A percentile compares a stretch with the other conserved stretches of the same genome.
phyloP scores from a whole-genome alignment of 2,888 invertebrate species.

The Patella pellucida region DNA sequence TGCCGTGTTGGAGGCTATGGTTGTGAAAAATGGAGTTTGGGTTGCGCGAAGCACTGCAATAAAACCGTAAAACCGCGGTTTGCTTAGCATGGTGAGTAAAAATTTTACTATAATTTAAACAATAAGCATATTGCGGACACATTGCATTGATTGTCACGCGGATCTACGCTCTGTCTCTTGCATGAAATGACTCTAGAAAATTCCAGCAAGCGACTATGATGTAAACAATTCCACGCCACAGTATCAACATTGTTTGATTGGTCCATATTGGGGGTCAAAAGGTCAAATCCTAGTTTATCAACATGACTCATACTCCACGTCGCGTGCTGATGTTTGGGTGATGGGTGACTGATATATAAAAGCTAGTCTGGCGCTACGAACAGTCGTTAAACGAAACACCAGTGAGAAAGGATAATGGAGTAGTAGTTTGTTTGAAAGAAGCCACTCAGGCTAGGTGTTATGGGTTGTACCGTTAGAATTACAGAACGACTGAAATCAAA shows the following conservation, averaged over 20 bases:
- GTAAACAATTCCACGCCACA: conserved; percentile 5
- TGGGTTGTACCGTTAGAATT: not conserved
- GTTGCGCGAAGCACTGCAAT: too few species aligned
- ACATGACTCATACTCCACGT: conserved; percentile 8
- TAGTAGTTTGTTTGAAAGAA: not conserved
- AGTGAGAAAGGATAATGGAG: too few species aligned
- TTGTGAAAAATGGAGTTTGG: too few species aligned
- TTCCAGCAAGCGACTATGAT: not conserved
- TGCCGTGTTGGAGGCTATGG: conserved; percentile 11
- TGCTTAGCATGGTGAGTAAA: too few species aligned
- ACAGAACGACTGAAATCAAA: not conserved
- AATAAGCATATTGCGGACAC: not conserved
- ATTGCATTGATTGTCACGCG: not conserved
- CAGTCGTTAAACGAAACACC: too few species aligned
- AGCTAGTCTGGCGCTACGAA: not conserved
- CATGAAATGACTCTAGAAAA: not conserved
- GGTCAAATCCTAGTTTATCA: not conserved
- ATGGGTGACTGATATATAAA: conserved; percentile 4
- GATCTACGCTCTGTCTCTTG: not conserved
- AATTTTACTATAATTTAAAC: too few species aligned
- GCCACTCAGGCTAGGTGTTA: not conserved
- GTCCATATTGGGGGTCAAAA: not conserved
- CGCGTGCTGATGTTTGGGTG: conserved; percentile 9
- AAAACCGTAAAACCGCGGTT: too few species aligned
- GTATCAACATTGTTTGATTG: not conserved